Percentiles rank a stretch among this genome's conserved stretches.
phyloP scores from a whole-genome alignment of 2,113 vertebrate species.

The Centrocercus urophasianus region DNA sequence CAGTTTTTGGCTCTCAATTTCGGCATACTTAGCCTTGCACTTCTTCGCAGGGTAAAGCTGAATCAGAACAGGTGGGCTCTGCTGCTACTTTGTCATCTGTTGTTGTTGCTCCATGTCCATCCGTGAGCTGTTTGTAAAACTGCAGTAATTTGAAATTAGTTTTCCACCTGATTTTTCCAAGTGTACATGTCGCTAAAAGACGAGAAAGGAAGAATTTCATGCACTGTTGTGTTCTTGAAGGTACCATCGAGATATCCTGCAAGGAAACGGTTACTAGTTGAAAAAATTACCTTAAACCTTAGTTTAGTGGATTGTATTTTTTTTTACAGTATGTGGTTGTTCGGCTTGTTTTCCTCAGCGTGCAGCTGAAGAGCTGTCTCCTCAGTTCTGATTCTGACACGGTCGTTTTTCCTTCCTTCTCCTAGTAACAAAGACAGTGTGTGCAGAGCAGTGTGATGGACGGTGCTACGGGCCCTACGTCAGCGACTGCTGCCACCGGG shows the following conservation, averaged over 20 bases:
- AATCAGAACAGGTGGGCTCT: accelerated
- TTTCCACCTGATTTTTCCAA: not conserved
- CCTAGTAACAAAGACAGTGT: slow-evolving; percentile 95
- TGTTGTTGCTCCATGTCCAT: not conserved
- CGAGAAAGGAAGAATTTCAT: too few relatives aligned
- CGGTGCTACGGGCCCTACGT: slow-evolving; percentile 95
- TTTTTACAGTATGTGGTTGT: too few relatives aligned
- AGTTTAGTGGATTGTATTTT: not conserved
- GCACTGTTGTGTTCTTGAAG: not conserved
- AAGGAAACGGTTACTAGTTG: not conserved
- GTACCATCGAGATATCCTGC: accelerated
- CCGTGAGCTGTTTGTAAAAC: not conserved
- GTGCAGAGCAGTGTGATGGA: slow-evolving; percentile 95
- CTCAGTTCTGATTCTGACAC: not conserved
- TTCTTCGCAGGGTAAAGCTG: not conserved
- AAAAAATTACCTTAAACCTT: not conserved
- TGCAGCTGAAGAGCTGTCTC: not conserved
- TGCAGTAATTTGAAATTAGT: not conserved
- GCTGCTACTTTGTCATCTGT: not conserved
- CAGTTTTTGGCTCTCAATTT: not conserved
- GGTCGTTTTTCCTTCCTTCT: not conserved
- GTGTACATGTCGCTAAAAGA: not conserved
- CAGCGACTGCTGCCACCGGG: slow-evolving; percentile 96
- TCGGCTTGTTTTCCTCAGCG: too few relatives aligned
- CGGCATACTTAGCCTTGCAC: accelerated